Evolutionary conservation across 2,113 vertebrate species (phyloP).

Genomic region (Camelus bactrianus): DNA sequence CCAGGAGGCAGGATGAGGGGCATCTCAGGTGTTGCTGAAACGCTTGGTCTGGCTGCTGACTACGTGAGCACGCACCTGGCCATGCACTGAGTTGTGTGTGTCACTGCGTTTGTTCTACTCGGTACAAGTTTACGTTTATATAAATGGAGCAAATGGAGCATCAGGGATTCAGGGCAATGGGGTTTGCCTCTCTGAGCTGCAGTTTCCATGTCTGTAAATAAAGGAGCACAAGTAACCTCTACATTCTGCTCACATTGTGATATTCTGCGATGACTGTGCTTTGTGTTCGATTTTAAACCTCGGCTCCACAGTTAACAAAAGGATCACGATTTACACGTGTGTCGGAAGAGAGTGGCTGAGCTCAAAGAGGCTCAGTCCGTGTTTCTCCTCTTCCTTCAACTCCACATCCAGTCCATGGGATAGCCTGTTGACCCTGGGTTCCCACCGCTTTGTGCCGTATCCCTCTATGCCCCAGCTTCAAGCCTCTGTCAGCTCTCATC

Average conservation of each 20-base stretch:
- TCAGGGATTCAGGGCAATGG: background rate
- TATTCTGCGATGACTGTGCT: background rate
- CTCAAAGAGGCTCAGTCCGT: too few relatives aligned
- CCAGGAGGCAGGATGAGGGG: rapidly evolving
- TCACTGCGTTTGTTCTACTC: background rate
- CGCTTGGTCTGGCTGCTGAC: background rate
- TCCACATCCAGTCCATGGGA: background rate
- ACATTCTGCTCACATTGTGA: background rate
- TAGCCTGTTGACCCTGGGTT: background rate
- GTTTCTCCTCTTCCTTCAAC: background rate
- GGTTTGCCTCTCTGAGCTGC: background rate
- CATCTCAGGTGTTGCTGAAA: too few relatives aligned
- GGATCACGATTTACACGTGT: rapidly evolving
- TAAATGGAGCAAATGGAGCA: background rate
- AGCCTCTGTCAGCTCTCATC: background rate
- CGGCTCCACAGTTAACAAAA: background rate
- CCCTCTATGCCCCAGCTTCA: background rate
- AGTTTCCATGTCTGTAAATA: background rate
- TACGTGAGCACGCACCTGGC: rapidly evolving
- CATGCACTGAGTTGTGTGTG: too few relatives aligned
- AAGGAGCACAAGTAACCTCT: background rate
- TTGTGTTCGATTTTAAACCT: background rate
- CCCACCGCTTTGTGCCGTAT: background rate
- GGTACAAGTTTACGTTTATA: background rate
- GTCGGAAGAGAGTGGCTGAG: background rate